phyloP scores from a whole-genome alignment of 2,797 vertebrate species.

The Tiaroga cobitis region DNA sequence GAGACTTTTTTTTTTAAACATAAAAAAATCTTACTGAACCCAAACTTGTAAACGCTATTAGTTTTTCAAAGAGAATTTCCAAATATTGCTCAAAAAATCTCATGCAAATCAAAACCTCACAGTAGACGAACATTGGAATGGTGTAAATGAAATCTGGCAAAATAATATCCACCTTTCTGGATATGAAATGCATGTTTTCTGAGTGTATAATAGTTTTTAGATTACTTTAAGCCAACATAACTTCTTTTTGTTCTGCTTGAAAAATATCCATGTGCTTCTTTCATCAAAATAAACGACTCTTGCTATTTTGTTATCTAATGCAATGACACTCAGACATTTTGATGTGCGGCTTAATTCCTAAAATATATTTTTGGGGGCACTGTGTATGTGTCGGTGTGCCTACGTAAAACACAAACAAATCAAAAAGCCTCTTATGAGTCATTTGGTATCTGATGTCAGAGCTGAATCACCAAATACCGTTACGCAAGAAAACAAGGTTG shows the following conservation, averaged over 20 bases:
- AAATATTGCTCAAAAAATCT: no score
- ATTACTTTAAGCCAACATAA: no score
- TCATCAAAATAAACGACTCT: not conserved
- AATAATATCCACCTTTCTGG: no score
- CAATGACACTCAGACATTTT: slow-evolving; percentile 13
- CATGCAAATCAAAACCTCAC: no score
- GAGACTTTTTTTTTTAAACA: not conserved
- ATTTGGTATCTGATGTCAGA: slow-evolving; percentile 22
- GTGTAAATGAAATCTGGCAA: no score
- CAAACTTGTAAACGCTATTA: no score
- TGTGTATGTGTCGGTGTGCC: not conserved
- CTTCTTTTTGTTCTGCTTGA: no score
- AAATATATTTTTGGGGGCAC: slow-evolving; percentile 31
- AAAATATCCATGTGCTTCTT: not conserved
- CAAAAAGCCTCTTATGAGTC: not conserved
- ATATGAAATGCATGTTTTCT: no score
- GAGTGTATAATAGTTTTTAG: no score
- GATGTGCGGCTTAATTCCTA: slow-evolving; percentile 8
- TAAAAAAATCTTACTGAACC: not conserved
- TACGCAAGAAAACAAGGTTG: slow-evolving; percentile 8
- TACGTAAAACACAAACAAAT: slow-evolving; percentile 6
- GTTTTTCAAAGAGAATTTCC: no score
- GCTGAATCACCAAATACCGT: slow-evolving; percentile 20
- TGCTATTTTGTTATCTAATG: slow-evolving; percentile 5
- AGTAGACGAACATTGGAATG: no score